Base-by-base conservation (phyloP, 2,888 invertebrate species). In the Chymomyza amoena region DNA sequence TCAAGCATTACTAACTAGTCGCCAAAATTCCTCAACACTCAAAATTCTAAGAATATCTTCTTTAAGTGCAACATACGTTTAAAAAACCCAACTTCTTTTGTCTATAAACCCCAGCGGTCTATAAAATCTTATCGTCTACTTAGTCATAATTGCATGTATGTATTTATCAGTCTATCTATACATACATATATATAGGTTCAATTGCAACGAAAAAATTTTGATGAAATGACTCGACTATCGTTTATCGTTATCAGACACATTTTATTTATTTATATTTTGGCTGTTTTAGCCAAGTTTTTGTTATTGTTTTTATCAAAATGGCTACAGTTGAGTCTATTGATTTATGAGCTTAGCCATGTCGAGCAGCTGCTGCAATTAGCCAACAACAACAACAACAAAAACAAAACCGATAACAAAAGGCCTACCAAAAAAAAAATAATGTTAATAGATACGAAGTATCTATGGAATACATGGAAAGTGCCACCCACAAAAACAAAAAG, bases 241-340 rank as follows among this genome's bases (percentile, higher is more conserved):
- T 56, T 54, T 61, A n/a, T n/a, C n/a, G 64, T 78, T 78, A 82
- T 78, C 83, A 69, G 45, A 54, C 63, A 51, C 15, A 16, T 59
- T 56, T 20, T 20, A 18, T 25, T 20, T 61, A 66, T 45, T 70
- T 75, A 54, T 61, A 54, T 6, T 16, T 56, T 52, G 61, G 10
- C 18, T 39, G 4, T 18, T n/a, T 32, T 56, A 39, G 25, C n/a
- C n/a, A n/a, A n/a, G n/a, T n/a, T 60, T 51, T 61, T 56, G 20
- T 66, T 70, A 20, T 54, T 5, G 9, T 28, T 65, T 67, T 84
- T 80, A 87, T 84, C 87, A 80, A 79, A 84, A 80, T 84, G 87
- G 78, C 83, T 75, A 87, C 76, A 64, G 63, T 61, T 64, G 52
- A 32, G 32, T 16, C 36, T 36, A 50, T 56, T 69, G 64, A 78